Conservation (phyloP, 2,797 vertebrate species). For the Trachurus trachurus region DNA sequence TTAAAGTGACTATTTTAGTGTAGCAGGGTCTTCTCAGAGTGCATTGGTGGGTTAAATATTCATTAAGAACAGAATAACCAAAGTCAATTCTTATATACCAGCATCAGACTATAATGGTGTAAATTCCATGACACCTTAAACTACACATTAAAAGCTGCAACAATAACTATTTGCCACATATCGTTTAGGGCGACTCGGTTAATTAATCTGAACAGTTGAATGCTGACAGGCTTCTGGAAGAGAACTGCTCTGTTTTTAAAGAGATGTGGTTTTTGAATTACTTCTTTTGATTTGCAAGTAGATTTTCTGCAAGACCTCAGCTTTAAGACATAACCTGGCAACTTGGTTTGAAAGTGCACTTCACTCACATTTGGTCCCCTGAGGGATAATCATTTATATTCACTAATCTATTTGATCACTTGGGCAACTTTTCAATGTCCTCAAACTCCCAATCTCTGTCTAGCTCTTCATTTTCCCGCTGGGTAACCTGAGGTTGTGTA, state of each 20-base stretch:
- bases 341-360: slow-evolving; percentile 70
- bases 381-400: slow-evolving; percentile 29
- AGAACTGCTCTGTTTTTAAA: background rate
- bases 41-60: slow-evolving; percentile 32
- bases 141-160: slow-evolving; percentile 20
- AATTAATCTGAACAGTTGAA: background rate
- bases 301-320: slow-evolving; percentile 36
- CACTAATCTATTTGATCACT: slow-evolving; percentile 2
- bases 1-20: slow-evolving; percentile 19
- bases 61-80: slow-evolving; percentile 21
- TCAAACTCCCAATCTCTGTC: background rate
- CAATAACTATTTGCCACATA: background rate
- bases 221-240: background rate
- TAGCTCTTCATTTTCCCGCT: background rate
- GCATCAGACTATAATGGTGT: slow-evolving; percentile 6
- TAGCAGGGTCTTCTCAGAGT: slow-evolving; percentile 13
- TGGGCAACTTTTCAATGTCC: slow-evolving; percentile 13
- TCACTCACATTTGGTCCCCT: slow-evolving; percentile 70
- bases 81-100: slow-evolving; percentile 35
- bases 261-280: slow-evolving; percentile 35
- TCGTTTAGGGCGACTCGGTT: background rate
- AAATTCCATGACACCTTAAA: background rate
- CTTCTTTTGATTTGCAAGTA: background rate
- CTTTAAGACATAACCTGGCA: slow-evolving; percentile 64
- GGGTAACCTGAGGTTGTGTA: slow-evolving; percentile 39